Conservation (phyloP, 2,113 vertebrate genomes). For the Scartelaos histophorus region DNA sequence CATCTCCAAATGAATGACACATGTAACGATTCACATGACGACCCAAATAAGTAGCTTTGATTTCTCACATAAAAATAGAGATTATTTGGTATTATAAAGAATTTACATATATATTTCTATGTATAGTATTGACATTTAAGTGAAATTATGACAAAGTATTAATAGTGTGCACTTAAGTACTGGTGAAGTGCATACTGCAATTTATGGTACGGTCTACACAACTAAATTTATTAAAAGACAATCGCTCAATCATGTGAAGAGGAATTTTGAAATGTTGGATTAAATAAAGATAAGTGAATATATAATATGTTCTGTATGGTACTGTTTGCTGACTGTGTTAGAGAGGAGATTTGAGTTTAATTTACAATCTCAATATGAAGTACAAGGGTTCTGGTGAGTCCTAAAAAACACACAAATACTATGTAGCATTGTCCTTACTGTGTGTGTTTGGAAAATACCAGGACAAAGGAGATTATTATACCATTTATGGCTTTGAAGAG, state of each 20-base stretch:
- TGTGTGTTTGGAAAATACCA: constrained; percentile 42
- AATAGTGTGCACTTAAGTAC: constrained; percentile 60
- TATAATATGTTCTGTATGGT: constrained; percentile 67
- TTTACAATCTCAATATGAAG: neutral
- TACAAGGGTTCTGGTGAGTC: neutral
- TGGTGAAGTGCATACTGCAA: constrained; percentile 71
- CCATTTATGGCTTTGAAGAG: constrained; percentile 13
- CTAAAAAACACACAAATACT: constrained; percentile 11
- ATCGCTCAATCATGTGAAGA: constrained; percentile 74
- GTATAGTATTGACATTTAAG: constrained; percentile 80
- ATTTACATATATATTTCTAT: constrained; percentile 84
- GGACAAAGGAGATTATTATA: constrained; percentile 23
- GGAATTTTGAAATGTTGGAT: constrained; percentile 63
- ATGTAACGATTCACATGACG: constrained; percentile 54
- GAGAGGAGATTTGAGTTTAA: constrained; percentile 34
- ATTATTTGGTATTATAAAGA: constrained; percentile 83
- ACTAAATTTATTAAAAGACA: constrained; percentile 76
- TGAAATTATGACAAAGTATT: constrained; percentile 74
- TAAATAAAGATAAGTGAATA: constrained; percentile 56
- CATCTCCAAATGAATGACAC: constrained; percentile 58
- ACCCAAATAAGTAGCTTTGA: constrained; percentile 69
- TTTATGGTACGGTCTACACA: constrained; percentile 63
- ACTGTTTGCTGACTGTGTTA: constrained; percentile 52
- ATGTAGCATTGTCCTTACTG: constrained; percentile 12
- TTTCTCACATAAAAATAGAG: constrained; percentile 76